These are phyloP conservation scores for Dolichopus griseipennis DNA, from an alignment of 2,888 invertebrate species.

Conservation along the genomic window DNA sequence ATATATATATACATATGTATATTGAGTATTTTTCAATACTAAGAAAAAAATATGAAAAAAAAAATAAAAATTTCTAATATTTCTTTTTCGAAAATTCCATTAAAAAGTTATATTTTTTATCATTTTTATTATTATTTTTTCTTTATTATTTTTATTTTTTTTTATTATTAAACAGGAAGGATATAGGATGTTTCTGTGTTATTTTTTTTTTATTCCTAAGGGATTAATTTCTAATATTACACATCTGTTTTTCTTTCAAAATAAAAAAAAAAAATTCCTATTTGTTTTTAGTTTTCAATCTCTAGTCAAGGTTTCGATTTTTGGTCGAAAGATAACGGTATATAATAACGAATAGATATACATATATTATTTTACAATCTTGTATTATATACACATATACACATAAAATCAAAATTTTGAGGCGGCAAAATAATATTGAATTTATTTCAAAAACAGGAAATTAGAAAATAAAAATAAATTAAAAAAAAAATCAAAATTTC, in stretches of 20 bases:
- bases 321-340: neutral
- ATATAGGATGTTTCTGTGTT: neutral
- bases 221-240: constrained; percentile 1
- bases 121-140: no score
- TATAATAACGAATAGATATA: neutral
- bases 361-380: no score
- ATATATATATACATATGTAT: neutral
- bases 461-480: neutral
- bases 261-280: neutral
- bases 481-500: neutral
- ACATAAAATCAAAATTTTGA: neutral
- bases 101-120: neutral
- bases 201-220: neutral
- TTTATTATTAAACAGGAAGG: neutral
- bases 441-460: neutral
- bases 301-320: neutral
- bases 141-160: neutral
- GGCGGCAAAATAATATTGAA: neutral
- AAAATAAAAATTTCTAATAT: neutral
- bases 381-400: neutral
- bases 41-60: neutral
- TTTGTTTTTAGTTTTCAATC: neutral
- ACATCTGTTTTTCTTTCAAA: neutral
- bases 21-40: neutral
- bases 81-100: neutral